Conservation (phyloP, 2,888 invertebrate species). For the Drosophila demipolita region DNA sequence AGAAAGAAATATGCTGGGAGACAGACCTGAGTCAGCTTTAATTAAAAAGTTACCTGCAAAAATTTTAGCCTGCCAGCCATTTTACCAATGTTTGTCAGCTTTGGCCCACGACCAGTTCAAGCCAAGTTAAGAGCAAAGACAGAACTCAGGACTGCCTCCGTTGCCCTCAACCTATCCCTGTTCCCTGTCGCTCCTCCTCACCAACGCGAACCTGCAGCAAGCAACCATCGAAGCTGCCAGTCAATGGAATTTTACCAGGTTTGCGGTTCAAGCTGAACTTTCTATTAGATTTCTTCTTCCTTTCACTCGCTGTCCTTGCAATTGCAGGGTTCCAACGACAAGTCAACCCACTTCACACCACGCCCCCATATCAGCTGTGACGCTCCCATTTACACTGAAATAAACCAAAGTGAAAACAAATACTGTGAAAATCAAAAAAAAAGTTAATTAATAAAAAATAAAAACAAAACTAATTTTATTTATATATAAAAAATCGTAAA, state of each 20-base stretch:
- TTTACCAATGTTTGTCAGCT: slow-evolving; percentile 47
- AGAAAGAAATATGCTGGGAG: not conserved
- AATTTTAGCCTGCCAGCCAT: slow-evolving; percentile 64
- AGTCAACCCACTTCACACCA: not conserved
- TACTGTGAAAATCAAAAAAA: not conserved
- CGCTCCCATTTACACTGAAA: not conserved
- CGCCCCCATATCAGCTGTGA: not conserved
- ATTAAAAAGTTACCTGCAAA: slow-evolving; percentile 76
- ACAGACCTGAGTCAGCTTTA: slow-evolving; percentile 57
- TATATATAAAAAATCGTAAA: not conserved
- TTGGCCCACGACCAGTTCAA: not conserved
- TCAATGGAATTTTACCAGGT: slow-evolving; percentile 64
- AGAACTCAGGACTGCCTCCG: not conserved
- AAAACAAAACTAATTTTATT: no score
- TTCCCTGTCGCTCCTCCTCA: not conserved
- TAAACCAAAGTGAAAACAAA: not conserved
- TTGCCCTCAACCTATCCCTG: not conserved
- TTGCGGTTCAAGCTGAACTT: slow-evolving; percentile 52
- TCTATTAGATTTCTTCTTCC: slow-evolving; percentile 46
- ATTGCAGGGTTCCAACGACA: slow-evolving; percentile 38
- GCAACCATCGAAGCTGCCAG: slow-evolving; percentile 52
- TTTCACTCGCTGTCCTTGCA: slow-evolving; percentile 48
- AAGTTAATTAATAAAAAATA: not conserved
- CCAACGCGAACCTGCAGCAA: slow-evolving; percentile 3
- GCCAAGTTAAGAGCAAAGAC: not conserved